A percentile compares a stretch with the other conserved stretches of the same genome.
Conservation (phyloP, 2,113 vertebrate genomes). For the Scomber colias region DNA sequence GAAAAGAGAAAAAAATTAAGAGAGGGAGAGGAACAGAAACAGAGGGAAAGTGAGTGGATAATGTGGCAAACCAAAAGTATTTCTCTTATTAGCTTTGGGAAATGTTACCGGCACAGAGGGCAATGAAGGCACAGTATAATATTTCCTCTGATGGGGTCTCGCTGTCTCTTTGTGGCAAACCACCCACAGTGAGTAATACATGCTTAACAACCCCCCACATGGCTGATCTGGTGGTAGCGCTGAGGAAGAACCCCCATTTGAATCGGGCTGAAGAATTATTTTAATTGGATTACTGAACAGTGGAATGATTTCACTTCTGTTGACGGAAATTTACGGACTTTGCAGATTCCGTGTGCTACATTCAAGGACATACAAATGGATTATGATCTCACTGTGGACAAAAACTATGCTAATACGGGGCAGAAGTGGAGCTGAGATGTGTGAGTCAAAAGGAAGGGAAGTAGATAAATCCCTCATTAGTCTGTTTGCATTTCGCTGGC, state of each 20-base stretch:
- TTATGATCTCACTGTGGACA: conserved; percentile 71
- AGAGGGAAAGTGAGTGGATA: conserved; percentile 51
- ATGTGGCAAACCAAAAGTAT: conserved; percentile 50
- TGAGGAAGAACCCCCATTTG: conserved; percentile 58
- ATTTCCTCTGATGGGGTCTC: conserved; percentile 61
- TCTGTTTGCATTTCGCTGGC: conserved; percentile 71
- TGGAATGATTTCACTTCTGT: conserved; percentile 57
- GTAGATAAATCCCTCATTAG: conserved; percentile 78
- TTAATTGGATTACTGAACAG: conserved; percentile 81
- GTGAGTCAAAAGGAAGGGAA: conserved; percentile 57
- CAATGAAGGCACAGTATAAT: conserved; percentile 65
- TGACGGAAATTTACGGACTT: conserved; percentile 60
- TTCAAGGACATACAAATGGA: conserved; percentile 78
- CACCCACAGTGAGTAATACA: conserved; percentile 50
- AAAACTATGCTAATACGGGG: conserved; percentile 72
- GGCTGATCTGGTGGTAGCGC: conserved; percentile 48
- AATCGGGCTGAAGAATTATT: conserved; percentile 56
- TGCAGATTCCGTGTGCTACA: conserved; percentile 54
- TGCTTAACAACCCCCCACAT: conserved; percentile 56
- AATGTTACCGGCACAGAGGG: conserved; percentile 51
- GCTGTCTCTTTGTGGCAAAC: conserved; percentile 61
- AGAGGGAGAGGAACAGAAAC: conserved; percentile 45
- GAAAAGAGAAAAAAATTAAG: conserved; percentile 33
- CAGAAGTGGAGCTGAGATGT: conserved; percentile 59
- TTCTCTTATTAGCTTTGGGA: conserved; percentile 62